These are phyloP conservation scores for Murina feae DNA, from an alignment of 2,113 vertebrate species.

Conservation along the genomic window DNA sequence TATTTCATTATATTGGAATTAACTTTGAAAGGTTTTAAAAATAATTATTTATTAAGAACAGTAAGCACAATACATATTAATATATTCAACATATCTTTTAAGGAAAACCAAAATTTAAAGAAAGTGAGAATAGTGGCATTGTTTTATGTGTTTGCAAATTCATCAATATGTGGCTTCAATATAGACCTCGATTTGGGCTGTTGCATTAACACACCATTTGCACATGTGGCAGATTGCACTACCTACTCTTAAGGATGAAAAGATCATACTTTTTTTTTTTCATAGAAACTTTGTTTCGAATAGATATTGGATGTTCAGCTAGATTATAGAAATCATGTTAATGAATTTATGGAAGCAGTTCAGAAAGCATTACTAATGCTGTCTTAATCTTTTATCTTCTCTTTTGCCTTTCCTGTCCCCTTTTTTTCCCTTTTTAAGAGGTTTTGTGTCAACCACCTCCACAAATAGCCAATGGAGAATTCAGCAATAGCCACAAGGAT, in stretches of 20 bases:
- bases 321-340: not conserved
- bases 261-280: no score
- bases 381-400: not conserved
- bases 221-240: no score
- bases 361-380: not conserved
- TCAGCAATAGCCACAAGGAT: rapidly evolving
- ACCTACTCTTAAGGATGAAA: no score
- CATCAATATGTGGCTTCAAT: not conserved
- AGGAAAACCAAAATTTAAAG: not conserved
- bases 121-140: not conserved
- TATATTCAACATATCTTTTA: not conserved
- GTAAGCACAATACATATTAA: not conserved
- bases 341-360: not conserved
- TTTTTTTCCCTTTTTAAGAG: constrained; percentile 43
- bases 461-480: constrained; percentile 48
- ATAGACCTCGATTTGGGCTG: not conserved
- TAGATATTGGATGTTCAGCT: no score
- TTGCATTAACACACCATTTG: no score
- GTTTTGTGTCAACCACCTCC: constrained; percentile 69
- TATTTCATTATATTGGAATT: not conserved
- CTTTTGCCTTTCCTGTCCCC: not conserved
- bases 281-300: no score
- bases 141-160: not conserved
- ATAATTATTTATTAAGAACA: not conserved
- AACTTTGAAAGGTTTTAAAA: not conserved